phyloP scores from a whole-genome alignment of 2,797 vertebrate genomes.

The Phylloscopus collybita region DNA sequence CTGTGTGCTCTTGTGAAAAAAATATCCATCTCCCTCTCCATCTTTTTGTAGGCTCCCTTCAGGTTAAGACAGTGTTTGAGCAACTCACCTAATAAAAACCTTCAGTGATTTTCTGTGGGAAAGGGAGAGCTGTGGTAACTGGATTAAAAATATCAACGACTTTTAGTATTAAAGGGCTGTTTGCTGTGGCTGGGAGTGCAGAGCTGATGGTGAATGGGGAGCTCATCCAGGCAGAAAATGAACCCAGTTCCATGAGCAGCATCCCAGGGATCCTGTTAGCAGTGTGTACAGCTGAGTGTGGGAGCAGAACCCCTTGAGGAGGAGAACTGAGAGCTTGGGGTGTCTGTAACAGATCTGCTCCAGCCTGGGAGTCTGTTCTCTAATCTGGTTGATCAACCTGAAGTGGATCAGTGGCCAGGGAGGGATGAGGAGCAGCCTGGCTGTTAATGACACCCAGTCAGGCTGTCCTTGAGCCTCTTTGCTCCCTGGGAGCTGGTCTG shows the following conservation, averaged over 20 bases:
- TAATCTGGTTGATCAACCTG: not conserved
- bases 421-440: not conserved
- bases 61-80: not conserved
- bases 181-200: not conserved
- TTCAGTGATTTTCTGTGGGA: not conserved
- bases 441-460: not conserved
- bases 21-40: not conserved
- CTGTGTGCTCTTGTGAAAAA: not conserved
- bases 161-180: not conserved
- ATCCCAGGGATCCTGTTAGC: not conserved
- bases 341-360: not conserved
- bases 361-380: not conserved
- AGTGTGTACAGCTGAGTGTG: not conserved
- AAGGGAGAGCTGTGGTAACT: not conserved
- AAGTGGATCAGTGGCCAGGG: not conserved
- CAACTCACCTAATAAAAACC: not conserved
- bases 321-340: not conserved
- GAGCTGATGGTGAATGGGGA: not conserved
- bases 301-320: not conserved
- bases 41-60: not conserved
- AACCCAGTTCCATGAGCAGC: not conserved
- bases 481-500: not conserved
- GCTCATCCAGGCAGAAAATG: conserved; percentile 34
- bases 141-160: not conserved
- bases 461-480: not conserved